Evolutionary conservation across 1,140 invertebrate species (phyloP).

Genomic region (Drosophila athabasca): DNA sequence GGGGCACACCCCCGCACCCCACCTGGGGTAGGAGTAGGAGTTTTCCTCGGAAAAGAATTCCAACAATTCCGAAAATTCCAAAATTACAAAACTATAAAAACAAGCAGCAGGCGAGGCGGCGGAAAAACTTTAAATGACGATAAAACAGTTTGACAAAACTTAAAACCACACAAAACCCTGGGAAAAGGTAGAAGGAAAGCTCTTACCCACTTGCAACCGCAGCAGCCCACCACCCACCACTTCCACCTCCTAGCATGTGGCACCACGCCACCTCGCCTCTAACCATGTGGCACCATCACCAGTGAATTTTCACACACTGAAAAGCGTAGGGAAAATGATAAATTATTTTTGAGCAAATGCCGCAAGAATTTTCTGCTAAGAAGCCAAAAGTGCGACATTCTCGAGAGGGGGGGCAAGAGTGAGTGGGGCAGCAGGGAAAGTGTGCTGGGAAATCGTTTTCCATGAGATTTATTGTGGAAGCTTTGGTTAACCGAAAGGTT

Average conservation of each 20-base stretch:
- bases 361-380: slow-evolving; percentile 75
- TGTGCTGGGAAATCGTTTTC: slow-evolving; percentile 66
- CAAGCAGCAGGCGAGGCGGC: background rate
- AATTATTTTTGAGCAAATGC: slow-evolving; percentile 76
- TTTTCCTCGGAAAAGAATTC: background rate
- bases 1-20: too few species aligned
- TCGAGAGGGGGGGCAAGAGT: too few species aligned
- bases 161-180: slow-evolving; percentile 50
- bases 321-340: slow-evolving; percentile 66
- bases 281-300: too few species aligned
- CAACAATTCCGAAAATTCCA: slow-evolving; percentile 48
- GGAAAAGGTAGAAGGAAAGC: slow-evolving; percentile 57
- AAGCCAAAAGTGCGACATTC: slow-evolving; percentile 45
- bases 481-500: slow-evolving; percentile 67
- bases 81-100: slow-evolving; percentile 61
- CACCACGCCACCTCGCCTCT: too few species aligned
- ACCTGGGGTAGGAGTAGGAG: slow-evolving; percentile 21
- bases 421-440: slow-evolving; percentile 22
- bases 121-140: slow-evolving; percentile 62
- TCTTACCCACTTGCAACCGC: slow-evolving; percentile 21
- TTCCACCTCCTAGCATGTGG: background rate
- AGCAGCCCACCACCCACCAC: background rate
- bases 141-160: slow-evolving; percentile 60
- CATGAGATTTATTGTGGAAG: slow-evolving; percentile 78
- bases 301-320: slow-evolving; percentile 51